Evolutionary conservation across 2,113 vertebrate genomes (phyloP).

Genomic region (Phylloscopus trochilus): DNA sequence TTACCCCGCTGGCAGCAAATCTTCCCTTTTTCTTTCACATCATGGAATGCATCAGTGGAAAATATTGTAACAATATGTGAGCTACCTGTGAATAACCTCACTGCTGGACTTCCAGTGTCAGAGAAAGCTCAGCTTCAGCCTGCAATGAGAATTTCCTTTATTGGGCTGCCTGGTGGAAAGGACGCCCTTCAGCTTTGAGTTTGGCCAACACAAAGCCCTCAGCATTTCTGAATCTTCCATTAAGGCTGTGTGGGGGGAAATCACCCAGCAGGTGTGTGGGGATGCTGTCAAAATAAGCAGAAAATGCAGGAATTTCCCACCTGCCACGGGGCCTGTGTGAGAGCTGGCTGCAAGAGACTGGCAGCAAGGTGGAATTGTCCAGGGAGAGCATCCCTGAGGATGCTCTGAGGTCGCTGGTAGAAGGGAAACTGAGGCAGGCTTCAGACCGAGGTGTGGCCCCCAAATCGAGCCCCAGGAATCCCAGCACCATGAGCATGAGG

Average conservation of each 20-base stretch:
- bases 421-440: background rate
- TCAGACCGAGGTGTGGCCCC: background rate
- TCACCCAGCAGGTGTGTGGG: background rate
- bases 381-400: background rate
- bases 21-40: background rate
- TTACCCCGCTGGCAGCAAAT: background rate
- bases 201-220: background rate
- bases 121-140: background rate
- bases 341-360: background rate
- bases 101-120: background rate
- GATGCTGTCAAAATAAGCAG: background rate
- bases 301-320: background rate
- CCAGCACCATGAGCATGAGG: rapidly evolving
- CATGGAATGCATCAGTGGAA: background rate
- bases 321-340: rapidly evolving
- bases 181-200: background rate
- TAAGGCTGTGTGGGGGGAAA: background rate
- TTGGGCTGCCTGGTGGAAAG: background rate
- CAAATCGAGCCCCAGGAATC: rapidly evolving
- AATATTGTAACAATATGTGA: background rate
- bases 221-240: background rate
- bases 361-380: rapidly evolving
- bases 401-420: rapidly evolving
- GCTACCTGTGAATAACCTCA: background rate
- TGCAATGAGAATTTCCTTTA: background rate